These are phyloP conservation scores for Haliaeetus leucogaster DNA, from an alignment of 2,113 vertebrate genomes.

Conservation along the genomic window DNA sequence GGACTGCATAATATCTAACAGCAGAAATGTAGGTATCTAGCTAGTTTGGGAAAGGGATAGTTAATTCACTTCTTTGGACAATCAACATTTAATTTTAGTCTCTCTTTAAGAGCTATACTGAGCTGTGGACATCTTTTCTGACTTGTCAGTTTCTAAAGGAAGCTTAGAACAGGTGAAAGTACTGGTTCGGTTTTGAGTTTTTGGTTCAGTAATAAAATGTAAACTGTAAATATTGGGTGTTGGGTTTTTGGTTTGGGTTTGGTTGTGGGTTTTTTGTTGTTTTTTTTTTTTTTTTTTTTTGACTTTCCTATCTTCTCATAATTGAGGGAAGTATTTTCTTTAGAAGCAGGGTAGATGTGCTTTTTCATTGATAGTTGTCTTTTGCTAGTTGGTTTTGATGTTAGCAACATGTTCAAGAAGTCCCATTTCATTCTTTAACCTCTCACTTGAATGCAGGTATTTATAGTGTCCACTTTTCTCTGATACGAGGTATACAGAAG, in stretches of 20 bases:
- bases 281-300: not conserved
- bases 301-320: not conserved
- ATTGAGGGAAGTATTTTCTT: not conserved
- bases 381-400: not conserved
- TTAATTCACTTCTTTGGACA: not conserved
- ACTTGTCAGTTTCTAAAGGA: not conserved
- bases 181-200: not conserved
- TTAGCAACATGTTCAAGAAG: not conserved
- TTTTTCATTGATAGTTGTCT: not conserved
- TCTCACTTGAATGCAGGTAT: not conserved
- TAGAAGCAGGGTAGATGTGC: not conserved
- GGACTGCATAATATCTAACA: not conserved
- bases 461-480: not conserved
- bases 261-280: too few relatives aligned
- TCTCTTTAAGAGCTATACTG: not conserved
- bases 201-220: not conserved
- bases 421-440: not conserved
- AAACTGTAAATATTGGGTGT: not conserved
- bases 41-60: not conserved
- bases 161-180: not conserved
- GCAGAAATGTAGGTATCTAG: not conserved
- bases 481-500: not conserved
- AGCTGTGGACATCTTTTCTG: not conserved
- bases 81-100: not conserved
- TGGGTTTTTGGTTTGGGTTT: too few relatives aligned